A percentile compares a stretch with the other conserved stretches of the same genome.
Evolutionary conservation across 2,113 vertebrate genomes (phyloP).

Genomic region (Machaerirhynchus nigripectus): DNA sequence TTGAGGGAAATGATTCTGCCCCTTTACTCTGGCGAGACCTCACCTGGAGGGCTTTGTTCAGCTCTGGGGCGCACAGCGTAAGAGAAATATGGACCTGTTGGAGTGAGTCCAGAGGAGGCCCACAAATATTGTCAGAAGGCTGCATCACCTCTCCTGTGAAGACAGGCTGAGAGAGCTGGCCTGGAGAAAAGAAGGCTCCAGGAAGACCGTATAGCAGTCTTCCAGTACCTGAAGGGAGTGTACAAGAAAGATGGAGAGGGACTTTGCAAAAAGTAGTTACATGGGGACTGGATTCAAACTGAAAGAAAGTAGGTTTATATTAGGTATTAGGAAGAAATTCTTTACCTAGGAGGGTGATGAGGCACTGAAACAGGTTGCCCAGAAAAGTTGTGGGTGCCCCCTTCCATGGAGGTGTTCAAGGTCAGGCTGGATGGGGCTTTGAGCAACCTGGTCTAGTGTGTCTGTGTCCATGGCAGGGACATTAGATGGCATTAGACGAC

Average conservation of each 20-base stretch:
- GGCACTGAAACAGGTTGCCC: background rate
- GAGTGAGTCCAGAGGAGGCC: background rate
- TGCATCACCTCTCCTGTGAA: background rate
- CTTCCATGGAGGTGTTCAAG: background rate
- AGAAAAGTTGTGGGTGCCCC: background rate
- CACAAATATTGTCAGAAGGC: background rate
- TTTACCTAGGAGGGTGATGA: background rate
- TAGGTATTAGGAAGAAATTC: background rate
- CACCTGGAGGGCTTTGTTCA: background rate
- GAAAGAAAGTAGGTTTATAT: background rate
- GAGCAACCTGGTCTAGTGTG: background rate
- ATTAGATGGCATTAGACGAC: background rate
- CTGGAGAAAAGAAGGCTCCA: background rate
- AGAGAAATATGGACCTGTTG: background rate
- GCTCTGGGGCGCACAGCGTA: rapidly evolving
- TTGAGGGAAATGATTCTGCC: background rate
- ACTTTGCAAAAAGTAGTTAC: background rate
- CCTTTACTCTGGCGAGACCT: background rate
- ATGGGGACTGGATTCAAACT: background rate
- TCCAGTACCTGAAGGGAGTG: background rate
- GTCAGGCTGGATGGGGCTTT: background rate
- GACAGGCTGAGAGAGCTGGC: background rate
- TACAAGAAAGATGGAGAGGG: background rate
- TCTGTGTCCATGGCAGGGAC: no score
- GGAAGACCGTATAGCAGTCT: background rate